Base-by-base conservation (phyloP, 2,797 vertebrate genomes). In the Pseudochromis fuscus region DNA sequence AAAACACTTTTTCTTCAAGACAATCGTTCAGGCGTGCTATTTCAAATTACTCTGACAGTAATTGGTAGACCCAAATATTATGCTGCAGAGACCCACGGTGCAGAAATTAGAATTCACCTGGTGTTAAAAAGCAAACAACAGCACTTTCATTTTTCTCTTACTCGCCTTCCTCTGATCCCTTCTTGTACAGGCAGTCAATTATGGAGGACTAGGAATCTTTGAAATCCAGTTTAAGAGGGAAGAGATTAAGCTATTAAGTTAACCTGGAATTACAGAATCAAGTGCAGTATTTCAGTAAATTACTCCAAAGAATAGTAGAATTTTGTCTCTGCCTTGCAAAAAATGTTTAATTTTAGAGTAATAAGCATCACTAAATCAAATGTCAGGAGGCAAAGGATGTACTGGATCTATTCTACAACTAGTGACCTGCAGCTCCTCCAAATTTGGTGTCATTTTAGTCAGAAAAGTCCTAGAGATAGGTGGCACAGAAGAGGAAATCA, bases 11-110 rank as follows among this genome's bases (percentile, higher is more conserved):
- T 73, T 65, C 70, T 72, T 70, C 24, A 44, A 88, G 66, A 73
- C 64, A 65, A 27, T 86, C 82, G 33, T 49, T 77, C 77, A 85
- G 69, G 79, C 75, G 45, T 87, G 59, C 16, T 19, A 53, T 84
- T 91, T 85, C 37, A 82, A 85, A 88, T 85, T 71, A 83, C 72
- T 75, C 40, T 72, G 79, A 78, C 76, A 77, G 75, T 82, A 83
- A 88, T 80, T 84, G 76, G 69, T 69, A 73, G 73, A 81, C 63
- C 46, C 67, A 52, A 67, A 86, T 78, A 67, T 79, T 75, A 69
- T 35, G 38, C 71, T 44, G 72, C 63, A 66, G 61, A 80, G 40
- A 77, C 44, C 52, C 24, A 13, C 23, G 75, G 66, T 60, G 81
- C 68, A 73, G 69, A 87, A 75, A 87, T 81, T 59, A 50, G 33